These are phyloP conservation scores for Caradrina clavipalpis DNA, from an alignment of 2,888 invertebrate species.

Conservation along the genomic window DNA sequence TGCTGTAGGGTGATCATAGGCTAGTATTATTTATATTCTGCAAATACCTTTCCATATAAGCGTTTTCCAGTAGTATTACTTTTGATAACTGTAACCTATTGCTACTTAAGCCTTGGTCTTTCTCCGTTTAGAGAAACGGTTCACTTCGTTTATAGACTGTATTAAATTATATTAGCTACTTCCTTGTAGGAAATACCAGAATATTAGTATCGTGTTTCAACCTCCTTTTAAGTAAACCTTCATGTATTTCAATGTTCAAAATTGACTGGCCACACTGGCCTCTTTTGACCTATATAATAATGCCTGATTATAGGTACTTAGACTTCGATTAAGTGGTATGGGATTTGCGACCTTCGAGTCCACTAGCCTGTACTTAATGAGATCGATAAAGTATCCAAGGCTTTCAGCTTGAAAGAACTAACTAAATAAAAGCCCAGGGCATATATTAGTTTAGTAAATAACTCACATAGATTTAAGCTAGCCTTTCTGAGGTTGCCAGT, in stretches of 20 bases:
- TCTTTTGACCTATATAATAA: conserved; percentile 15
- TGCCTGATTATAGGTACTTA: conserved; percentile 13
- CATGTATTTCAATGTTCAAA: conserved; percentile 11
- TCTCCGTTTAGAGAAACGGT: conserved; percentile 31
- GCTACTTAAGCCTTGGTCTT: conserved; percentile 25
- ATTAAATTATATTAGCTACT: conserved; percentile 46
- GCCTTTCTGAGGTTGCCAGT: background rate
- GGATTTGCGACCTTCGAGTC: conserved; percentile 39
- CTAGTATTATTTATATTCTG: background rate
- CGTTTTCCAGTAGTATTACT: conserved; percentile 26
- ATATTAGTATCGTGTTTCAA: conserved; percentile 44
- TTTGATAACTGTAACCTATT: conserved; percentile 27
- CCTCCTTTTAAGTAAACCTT: conserved; percentile 17
- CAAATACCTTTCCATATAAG: conserved; percentile 13
- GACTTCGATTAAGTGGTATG: conserved; percentile 8
- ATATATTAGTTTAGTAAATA: conserved; percentile 3
- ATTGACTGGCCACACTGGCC: conserved; percentile 3
- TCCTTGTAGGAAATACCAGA: conserved; percentile 32
- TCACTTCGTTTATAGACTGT: conserved; percentile 45
- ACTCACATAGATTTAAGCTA: conserved; percentile 4
- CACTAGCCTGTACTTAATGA: conserved; percentile 26
- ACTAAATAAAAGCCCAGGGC: conserved; percentile 20
- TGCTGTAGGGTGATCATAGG: too few relatives aligned
- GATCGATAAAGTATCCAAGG: conserved; percentile 50
- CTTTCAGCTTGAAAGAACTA: conserved; percentile 23